Percentiles rank a stretch among this genome's conserved stretches.
Conservation (phyloP, 2,888 invertebrate species). For the Scaptomyza flava region DNA sequence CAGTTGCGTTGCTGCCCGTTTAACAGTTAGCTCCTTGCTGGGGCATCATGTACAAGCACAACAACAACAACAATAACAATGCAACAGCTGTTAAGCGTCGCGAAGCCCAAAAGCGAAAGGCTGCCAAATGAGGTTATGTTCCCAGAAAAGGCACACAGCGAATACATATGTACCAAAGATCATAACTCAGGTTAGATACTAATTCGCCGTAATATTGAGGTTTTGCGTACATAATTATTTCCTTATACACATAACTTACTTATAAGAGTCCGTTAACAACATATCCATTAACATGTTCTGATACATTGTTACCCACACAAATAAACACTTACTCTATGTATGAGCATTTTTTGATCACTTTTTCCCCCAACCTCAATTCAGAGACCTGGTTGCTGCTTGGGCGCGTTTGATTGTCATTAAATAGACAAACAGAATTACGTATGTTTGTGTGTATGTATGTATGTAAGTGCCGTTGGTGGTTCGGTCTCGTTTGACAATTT, state of each 20-base stretch:
- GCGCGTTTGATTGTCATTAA: conserved; percentile 60
- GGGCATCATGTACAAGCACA: conserved; percentile 23
- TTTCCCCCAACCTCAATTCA: conserved; percentile 19
- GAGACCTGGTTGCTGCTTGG: conserved; percentile 13
- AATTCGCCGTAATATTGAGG: not conserved
- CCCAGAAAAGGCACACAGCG: conserved; percentile 13
- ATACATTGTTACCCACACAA: too few species aligned
- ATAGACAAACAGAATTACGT: conserved; percentile 66
- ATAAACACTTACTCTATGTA: too few species aligned
- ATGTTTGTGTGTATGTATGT: conserved; percentile 2
- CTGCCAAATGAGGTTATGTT: conserved; percentile 26
- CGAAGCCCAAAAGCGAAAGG: conserved; percentile 1
- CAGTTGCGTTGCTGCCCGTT: conserved; percentile 33
- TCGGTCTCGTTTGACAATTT: conserved; percentile 66
- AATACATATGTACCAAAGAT: not conserved
- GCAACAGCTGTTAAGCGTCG: conserved; percentile 48
- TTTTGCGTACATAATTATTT: not conserved
- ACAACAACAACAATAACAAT: conserved; percentile 20
- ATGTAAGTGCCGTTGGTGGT: conserved; percentile 24
- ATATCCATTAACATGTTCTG: too few species aligned
- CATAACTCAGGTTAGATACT: not conserved
- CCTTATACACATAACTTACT: too few species aligned
- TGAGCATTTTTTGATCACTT: conserved; percentile 19
- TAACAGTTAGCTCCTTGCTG: conserved; percentile 50
- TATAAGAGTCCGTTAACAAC: too few species aligned